Base-by-base conservation (phyloP, 2,113 vertebrate species). In the Gadus chalcogrammus region DNA sequence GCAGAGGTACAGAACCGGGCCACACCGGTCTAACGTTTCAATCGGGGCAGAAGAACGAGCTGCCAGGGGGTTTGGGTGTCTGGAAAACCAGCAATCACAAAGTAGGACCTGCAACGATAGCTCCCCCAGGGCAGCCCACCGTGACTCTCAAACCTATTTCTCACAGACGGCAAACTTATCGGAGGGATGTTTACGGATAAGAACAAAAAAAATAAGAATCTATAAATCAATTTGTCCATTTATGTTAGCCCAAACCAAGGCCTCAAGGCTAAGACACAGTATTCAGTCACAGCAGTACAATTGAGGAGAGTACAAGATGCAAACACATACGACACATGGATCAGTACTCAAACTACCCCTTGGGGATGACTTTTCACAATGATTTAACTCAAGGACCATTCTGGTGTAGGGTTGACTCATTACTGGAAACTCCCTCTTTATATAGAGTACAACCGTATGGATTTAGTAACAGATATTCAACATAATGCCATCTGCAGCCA, bases 241-340 rank as follows among this genome's bases (percentile, higher is more conserved):
- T n/a, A 27, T 68, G 82, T 76, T 77, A 82, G 80, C 61, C 16
- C 75, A 73, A 28, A 73, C 28, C 24, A 13, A 71, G 82, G 81
- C 79, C 70, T 84, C 42, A 63, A 69, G 76, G 67, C 79, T 73
- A 72, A 85, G 81, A 87, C 87, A 84, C 83, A 86, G 86, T 87
- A 79, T 84, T 75, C 82, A 84, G 86, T 87, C 84, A 84, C 76
- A 82, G 78, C 82, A 82, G 80, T 72, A 86, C 74, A 67, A 55
- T 24, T 69, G 83, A 84, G 82, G 79, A 82, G 79, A 82, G 80
- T 76, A 85, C 64, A 61, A 6, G 67, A 70, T 74, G 78, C 76
- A 61, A 48, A 59, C 65, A 82, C 68, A 63, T 74, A 81, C 63
- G 56, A 85, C 77, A 80, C 31, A 58, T 20, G 70, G 77, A 73